phyloP scores from a whole-genome alignment of 2,888 invertebrate species.

The Mystacides longicornis region DNA sequence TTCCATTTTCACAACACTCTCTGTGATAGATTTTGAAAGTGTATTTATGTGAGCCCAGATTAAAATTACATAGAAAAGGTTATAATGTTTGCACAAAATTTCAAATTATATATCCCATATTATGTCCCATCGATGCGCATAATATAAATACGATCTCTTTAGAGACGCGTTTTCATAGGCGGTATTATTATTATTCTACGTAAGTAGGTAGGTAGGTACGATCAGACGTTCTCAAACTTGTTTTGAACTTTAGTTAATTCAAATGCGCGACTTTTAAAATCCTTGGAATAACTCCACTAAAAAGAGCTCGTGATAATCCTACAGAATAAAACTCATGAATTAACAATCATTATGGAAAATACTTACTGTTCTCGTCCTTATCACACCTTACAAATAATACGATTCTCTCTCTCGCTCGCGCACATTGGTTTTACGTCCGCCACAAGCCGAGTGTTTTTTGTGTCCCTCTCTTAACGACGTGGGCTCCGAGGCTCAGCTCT shows the following conservation, averaged over 20 bases:
- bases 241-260: neutral
- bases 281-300: neutral
- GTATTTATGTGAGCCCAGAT: too few species aligned
- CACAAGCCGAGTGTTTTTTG: neutral
- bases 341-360: neutral
- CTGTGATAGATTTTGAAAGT: too few species aligned
- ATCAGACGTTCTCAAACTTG: neutral
- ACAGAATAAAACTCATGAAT: neutral
- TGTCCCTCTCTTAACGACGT: neutral
- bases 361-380: neutral
- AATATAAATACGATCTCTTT: too few species aligned
- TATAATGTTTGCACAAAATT: too few species aligned
- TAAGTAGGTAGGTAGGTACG: too few species aligned
- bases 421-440: neutral
- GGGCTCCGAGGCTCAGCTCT: neutral
- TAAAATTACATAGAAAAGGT: too few species aligned
- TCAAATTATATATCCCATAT: too few species aligned
- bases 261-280: neutral
- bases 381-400: neutral
- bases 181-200: too few species aligned
- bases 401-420: neutral
- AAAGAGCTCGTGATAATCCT: neutral
- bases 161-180: too few species aligned
- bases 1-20: too few species aligned
- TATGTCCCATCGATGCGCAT: too few species aligned